phyloP scores from a whole-genome alignment of 2,113 vertebrate genomes.

The Pollachius pollachius region DNA sequence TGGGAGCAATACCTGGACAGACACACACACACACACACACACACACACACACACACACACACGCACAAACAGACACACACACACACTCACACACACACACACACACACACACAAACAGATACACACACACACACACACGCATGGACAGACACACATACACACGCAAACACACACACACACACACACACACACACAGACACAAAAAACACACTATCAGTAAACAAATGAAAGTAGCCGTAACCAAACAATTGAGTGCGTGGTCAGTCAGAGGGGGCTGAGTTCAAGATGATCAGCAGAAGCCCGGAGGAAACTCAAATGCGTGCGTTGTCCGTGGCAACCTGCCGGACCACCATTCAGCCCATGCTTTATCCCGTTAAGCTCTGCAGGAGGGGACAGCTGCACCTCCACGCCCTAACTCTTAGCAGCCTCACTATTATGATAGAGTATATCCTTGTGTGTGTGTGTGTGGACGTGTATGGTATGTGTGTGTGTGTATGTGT shows the following conservation, averaged over 20 bases:
- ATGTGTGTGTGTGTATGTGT: no score
- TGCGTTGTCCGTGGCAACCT: conserved; percentile 36
- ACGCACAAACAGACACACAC: conserved; percentile 33
- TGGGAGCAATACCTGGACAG: conserved; percentile 88
- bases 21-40: conserved; percentile 20
- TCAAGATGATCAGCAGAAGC: no score
- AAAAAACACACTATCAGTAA: not conserved
- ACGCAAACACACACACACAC: conserved; percentile 25
- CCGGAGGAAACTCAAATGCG: conserved; percentile 17
- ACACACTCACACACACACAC: conserved; percentile 17
- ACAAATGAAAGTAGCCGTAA: no score
- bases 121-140: no score
- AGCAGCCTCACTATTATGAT: conserved; percentile 17
- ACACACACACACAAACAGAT: not conserved
- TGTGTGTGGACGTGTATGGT: no score
- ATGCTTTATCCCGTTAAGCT: conserved; percentile 47
- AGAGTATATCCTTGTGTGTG: no score
- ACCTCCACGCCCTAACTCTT: conserved; percentile 26
- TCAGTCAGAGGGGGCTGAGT: conserved; percentile 19
- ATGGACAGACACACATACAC: conserved; percentile 12
- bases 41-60: conserved; percentile 8
- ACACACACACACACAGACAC: conserved; percentile 4
- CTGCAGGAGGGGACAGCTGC: conserved; percentile 34
- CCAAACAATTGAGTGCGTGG: not conserved
- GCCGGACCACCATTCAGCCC: conserved; percentile 33